Evolutionary conservation across 2,113 vertebrate genomes (phyloP).

Genomic region (Zosterops japonicus): DNA sequence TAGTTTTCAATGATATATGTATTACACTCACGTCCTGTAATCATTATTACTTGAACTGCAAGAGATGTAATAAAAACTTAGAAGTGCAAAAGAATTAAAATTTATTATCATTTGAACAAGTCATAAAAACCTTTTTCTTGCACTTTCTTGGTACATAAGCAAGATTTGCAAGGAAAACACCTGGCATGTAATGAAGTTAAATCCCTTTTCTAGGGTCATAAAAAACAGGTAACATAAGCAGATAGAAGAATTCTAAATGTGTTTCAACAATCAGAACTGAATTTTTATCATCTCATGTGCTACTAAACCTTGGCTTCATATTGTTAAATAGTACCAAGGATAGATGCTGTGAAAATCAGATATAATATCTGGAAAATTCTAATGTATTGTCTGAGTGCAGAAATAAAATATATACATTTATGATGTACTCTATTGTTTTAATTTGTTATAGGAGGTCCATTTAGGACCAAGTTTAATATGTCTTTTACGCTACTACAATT

Average conservation of each 20-base stretch:
- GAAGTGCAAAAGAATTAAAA: not conserved
- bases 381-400: not conserved
- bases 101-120: not conserved
- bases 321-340: not conserved
- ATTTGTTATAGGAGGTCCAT: not conserved
- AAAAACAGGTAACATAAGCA: not conserved
- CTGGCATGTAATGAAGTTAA: not conserved
- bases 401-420: not conserved
- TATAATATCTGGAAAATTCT: not conserved
- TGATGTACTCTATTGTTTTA: not conserved
- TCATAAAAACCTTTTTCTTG: not conserved
- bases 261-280: not conserved
- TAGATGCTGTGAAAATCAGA: not conserved
- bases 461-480: not conserved
- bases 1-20: not conserved
- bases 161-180: not conserved
- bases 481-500: not conserved
- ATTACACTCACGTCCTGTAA: not conserved
- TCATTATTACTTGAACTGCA: not conserved
- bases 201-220: not conserved
- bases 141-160: not conserved
- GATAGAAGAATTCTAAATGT: not conserved
- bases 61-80: not conserved
- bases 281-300: not conserved
- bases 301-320: not conserved